Base-by-base conservation (phyloP, 2,888 invertebrate genomes). In the Epirrhoe tristata region DNA sequence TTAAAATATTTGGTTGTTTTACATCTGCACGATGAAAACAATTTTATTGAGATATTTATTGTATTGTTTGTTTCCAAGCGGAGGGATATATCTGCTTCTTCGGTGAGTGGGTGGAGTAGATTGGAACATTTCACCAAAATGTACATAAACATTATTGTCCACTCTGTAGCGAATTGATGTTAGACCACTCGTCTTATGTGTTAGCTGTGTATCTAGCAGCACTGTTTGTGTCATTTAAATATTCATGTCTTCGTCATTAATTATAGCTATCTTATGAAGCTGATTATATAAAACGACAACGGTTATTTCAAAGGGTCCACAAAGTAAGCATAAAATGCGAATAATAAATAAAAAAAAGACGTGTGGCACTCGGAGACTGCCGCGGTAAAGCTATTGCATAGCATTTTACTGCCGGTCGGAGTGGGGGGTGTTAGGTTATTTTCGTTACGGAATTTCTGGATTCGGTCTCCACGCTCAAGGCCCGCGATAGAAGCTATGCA, bases 31-130 rank as follows among this genome's bases (percentile, higher is more conserved):
- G 4, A 17, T 36, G n/a, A 51, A 36, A 34, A 50, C 39, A 24
- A 24, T 46, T 36, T 62, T 39, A 14, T 53, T 43, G 17, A 63
- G 48, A 48, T 34, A 74, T 51, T 69, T 74, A 69, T 74, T 77
- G 56, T 77, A 55, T 84, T 81, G 81, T 90, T 81, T 89, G 82
- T 90, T 93, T 93, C 85, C 93, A 93, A 93, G 94, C 94, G 84
- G 90, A 93, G 75, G 91, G 93, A 93, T 93, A 92, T 89, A 89
- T 93, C 89, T 94, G 94, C 87, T 91, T 90, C 85, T 91, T 93
- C 79, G 94, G 94, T 94, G 92, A 94, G 94, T 94, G 83, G 84
- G 81, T 77, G 82, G 79, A 78, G 83, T 87, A 86, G 84, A 78
- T 79, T 79, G 83, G 78, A 76, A 71, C 66, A 57, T 63, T 57